These are phyloP conservation scores for Chloropsis hardwickii DNA, from an alignment of 2,113 vertebrate genomes.

Conservation along the genomic window DNA sequence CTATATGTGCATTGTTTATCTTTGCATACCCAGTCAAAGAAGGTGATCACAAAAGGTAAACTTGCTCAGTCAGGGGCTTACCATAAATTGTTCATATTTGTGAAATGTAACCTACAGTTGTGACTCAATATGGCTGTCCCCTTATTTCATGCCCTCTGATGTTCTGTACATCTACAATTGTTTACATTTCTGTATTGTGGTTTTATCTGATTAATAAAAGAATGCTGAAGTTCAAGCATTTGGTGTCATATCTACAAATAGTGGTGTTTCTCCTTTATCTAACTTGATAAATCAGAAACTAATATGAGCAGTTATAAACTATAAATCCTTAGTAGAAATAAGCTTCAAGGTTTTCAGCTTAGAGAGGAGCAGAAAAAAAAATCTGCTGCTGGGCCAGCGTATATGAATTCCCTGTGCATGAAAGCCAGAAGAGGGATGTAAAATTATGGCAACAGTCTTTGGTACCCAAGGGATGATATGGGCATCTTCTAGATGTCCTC, in stretches of 20 bases:
- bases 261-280: background rate
- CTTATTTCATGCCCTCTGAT: background rate
- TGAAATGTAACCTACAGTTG: background rate
- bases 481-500: background rate
- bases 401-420: background rate
- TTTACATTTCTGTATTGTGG: background rate
- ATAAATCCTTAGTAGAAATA: background rate
- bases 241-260: background rate
- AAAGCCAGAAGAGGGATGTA: background rate
- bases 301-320: background rate
- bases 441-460: background rate
- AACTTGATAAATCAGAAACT: background rate
- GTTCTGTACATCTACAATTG: background rate
- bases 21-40: background rate
- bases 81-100: background rate
- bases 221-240: background rate
- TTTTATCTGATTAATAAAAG: background rate
- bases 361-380: background rate
- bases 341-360: background rate
- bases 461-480: background rate
- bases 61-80: background rate
- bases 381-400: background rate
- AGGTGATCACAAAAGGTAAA: background rate
- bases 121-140: background rate
- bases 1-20: background rate